Percentiles rank a stretch among this genome's conserved stretches.
phyloP scores from a whole-genome alignment of 2,113 vertebrate species.

The Corythaeola cristata region DNA sequence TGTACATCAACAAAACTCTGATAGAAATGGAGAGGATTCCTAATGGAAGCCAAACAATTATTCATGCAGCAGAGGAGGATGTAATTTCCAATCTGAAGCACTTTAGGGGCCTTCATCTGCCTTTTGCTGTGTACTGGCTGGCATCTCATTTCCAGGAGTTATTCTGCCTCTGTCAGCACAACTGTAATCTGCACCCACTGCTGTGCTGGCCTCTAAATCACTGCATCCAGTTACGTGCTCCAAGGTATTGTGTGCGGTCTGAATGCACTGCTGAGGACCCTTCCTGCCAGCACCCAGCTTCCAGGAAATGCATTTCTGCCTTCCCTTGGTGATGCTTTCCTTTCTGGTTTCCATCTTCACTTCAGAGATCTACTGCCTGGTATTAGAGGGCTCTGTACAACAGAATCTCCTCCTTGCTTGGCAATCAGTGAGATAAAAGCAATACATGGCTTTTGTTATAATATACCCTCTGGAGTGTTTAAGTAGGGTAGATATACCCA shows the following conservation, averaged over 20 bases:
- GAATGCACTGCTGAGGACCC: not conserved
- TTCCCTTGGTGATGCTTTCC: not conserved
- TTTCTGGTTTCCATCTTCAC: not conserved
- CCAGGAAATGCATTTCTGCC: not conserved
- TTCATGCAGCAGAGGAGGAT: not conserved
- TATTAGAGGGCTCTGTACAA: not conserved
- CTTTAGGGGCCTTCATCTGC: constrained; percentile 10
- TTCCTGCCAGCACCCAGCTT: not conserved
- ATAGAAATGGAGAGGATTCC: not conserved
- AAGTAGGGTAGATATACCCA: not conserved
- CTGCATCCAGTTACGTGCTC: not conserved
- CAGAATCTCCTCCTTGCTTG: not conserved
- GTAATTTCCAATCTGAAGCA: constrained; percentile 21
- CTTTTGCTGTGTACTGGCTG: constrained; percentile 18
- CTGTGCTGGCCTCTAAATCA: constrained; percentile 25
- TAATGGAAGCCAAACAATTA: constrained; percentile 18
- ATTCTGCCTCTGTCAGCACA: constrained; percentile 43
- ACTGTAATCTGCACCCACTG: constrained; percentile 19
- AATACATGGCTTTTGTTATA: not conserved
- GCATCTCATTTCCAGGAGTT: constrained; percentile 52
- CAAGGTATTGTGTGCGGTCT: not conserved
- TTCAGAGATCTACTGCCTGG: not conserved
- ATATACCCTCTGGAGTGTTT: not conserved
- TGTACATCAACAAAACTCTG: not conserved
- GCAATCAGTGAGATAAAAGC: not conserved